Evolutionary conservation across 1,140 invertebrate genomes (phyloP), one percentile per base, ranked within the genome.

Genomic region (Lanistes nyassanus): DNA sequence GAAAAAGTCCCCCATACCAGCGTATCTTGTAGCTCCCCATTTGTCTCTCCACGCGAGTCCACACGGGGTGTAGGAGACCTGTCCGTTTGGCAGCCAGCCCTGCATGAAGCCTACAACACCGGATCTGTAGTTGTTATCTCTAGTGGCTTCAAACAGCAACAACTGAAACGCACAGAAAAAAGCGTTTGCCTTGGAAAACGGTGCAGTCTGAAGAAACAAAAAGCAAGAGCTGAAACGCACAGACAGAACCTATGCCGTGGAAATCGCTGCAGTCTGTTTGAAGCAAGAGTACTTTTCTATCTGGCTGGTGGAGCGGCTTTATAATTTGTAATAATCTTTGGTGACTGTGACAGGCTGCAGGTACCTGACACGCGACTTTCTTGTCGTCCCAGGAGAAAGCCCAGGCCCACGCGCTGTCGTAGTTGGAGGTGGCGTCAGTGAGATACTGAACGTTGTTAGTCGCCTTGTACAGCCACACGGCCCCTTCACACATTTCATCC

Each of bases 401-500:
- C 72, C 80, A 82, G 0, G 78, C 76, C 16, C 39, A 53, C 23
- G 64, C 77, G 37, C 31, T 37, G 56, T 88, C 86, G 77, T 91
- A 92, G 79, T 90, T 89, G 60, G 87, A 81, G 51, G 90, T 88
- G 2, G 92, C 92, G 64, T 91, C 90, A 19, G 89, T 87, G 47
- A 92, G 83, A 78, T 92, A 93, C 21, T 80, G 81, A 0, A 80
- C 68, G 4, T 92, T 89, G 19, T 90, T 90, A 0, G 92, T 93
- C 5, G 92, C 92, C 74, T 90, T 90, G 86, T 90, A 92, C 5
- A 93, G 83, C 92, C 92, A 93, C 1, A 90, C 85, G 0, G 92
- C 92, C 0, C 92, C 91, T 90, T 92, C 92, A 0, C 91, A 90
- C 56, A 93, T 81, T 79, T 93, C 92, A 82, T 93, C 93, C 9